Percentiles rank a stretch among this genome's conserved stretches.
phyloP scores from a whole-genome alignment of 2,113 vertebrate genomes.

The Nothobranchius kuhntae region DNA sequence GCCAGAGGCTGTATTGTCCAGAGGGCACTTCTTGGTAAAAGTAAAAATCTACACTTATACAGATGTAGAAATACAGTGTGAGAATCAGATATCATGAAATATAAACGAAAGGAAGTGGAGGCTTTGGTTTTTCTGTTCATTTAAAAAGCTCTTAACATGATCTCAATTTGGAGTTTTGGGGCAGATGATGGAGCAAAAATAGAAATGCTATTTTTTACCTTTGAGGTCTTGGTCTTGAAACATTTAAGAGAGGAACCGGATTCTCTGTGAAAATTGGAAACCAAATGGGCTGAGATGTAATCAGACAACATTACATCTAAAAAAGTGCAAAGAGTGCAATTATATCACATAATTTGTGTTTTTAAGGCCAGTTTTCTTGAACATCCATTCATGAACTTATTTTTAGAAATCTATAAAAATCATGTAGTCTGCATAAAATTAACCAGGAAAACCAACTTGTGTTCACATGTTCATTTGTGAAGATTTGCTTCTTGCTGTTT shows the following conservation, averaged over 20 bases:
- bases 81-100: slow-evolving; percentile 69
- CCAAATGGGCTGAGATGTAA: not conserved
- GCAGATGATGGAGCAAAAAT: slow-evolving; percentile 55
- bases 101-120: slow-evolving; percentile 69
- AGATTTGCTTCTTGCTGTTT: not conserved
- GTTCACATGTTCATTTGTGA: slow-evolving; percentile 6
- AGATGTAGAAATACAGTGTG: slow-evolving; percentile 71
- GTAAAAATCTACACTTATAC: slow-evolving; percentile 61
- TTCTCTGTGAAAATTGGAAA: not conserved
- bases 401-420: slow-evolving; percentile 11
- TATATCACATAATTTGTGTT: not conserved
- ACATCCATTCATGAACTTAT: not conserved
- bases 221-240: slow-evolving; percentile 8
- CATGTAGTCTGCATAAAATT: not conserved
- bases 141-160: slow-evolving; percentile 69
- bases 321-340: not conserved
- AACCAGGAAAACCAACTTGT: not conserved
- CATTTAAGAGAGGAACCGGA: not conserved
- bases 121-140: slow-evolving; percentile 49
- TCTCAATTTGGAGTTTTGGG: slow-evolving; percentile 64
- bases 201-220: slow-evolving; percentile 46
- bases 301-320: not conserved
- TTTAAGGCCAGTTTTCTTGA: not conserved
- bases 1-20: slow-evolving; percentile 65
- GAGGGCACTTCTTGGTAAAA: slow-evolving; percentile 22